phyloP scores from a whole-genome alignment of 2,888 invertebrate genomes.

The Lydus trimaculatus region DNA sequence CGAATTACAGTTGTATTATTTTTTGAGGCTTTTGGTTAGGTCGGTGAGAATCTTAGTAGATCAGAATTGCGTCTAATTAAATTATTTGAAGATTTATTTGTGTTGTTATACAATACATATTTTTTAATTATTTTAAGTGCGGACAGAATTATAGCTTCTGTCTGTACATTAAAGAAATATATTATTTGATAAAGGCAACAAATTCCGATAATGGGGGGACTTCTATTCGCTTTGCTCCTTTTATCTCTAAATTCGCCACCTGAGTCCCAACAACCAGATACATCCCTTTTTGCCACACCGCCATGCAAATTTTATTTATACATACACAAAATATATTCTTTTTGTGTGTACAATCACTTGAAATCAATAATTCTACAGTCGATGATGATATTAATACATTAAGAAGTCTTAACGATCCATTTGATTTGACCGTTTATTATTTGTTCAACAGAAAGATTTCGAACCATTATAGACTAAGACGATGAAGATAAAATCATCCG shows the following conservation, averaged over 20 bases:
- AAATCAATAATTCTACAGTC: not conserved
- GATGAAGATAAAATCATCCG: slow-evolving; percentile 42
- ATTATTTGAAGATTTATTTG: slow-evolving; percentile 1
- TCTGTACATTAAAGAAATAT: slow-evolving; percentile 38
- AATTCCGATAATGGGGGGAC: slow-evolving; percentile 39
- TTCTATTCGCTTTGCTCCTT: slow-evolving; percentile 18
- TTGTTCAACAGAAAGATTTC: slow-evolving; percentile 42
- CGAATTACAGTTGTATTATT: not conserved
- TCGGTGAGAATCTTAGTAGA: not conserved
- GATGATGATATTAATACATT: not conserved
- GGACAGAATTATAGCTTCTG: slow-evolving; percentile 26
- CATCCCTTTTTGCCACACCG: not conserved
- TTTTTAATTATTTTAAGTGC: slow-evolving; percentile 32
- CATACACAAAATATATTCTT: not conserved
- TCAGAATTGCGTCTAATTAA: slow-evolving; percentile 1
- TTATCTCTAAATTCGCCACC: slow-evolving; percentile 30
- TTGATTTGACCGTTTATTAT: slow-evolving; percentile 43
- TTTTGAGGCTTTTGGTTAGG: not conserved
- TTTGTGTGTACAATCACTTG: not conserved
- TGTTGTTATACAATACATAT: slow-evolving; percentile 12
- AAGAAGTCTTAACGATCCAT: slow-evolving; percentile 15
- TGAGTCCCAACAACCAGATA: slow-evolving; percentile 18
- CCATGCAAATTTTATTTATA: slow-evolving; percentile 16
- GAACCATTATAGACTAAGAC: slow-evolving; percentile 40
- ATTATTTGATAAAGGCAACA: slow-evolving; percentile 39